Evolutionary conservation across 1,140 invertebrate genomes (phyloP).

Genomic region (Leptopilina boulardi): DNA sequence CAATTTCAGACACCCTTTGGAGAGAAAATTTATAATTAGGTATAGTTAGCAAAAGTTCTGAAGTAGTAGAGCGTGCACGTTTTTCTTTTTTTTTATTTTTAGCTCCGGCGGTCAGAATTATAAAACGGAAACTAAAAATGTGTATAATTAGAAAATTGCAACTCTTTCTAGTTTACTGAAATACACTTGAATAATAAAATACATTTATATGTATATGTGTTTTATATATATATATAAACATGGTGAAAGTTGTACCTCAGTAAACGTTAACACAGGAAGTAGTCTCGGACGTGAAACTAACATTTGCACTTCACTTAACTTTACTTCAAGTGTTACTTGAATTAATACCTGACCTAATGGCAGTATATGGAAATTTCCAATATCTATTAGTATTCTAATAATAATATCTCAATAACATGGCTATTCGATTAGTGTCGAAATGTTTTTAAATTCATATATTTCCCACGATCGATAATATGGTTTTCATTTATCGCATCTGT

Average conservation of each 20-base stretch:
- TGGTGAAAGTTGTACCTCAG: background rate
- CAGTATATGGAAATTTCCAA: background rate
- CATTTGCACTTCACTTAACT: slow-evolving; percentile 8
- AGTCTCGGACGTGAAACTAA: background rate
- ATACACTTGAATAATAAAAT: background rate
- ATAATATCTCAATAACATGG: no score
- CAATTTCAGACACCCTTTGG: slow-evolving; percentile 1
- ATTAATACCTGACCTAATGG: background rate
- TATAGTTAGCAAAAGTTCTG: background rate
- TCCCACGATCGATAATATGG: no score
- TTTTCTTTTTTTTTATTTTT: background rate
- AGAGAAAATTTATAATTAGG: slow-evolving; percentile 24
- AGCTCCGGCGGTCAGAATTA: background rate
- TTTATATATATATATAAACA: background rate
- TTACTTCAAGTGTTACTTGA: background rate
- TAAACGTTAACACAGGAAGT: background rate
- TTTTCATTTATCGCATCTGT: no score
- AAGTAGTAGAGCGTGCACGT: background rate
- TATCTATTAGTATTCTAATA: no score
- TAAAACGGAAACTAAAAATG: background rate
- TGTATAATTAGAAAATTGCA: slow-evolving; percentile 21
- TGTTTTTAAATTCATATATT: no score
- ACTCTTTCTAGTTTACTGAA: background rate
- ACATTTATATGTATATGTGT: background rate
- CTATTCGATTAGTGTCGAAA: no score